Conservation (phyloP, 2,888 invertebrate genomes). For the Brassicogethes aeneus region DNA sequence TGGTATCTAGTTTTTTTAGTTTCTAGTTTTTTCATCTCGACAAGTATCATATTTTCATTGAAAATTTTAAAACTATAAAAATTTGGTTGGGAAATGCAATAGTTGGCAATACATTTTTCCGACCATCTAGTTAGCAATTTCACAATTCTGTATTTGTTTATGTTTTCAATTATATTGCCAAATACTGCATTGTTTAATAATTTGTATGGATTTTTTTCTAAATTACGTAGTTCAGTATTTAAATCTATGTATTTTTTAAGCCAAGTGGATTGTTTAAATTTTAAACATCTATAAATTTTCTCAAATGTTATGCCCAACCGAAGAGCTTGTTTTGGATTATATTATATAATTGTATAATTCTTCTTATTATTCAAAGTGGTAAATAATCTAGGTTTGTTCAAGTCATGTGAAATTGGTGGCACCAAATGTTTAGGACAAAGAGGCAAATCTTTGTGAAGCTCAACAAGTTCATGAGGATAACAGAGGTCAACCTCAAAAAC, state of each 20-base stretch:
- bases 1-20: too few relatives aligned
- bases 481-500: background rate
- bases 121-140: too few relatives aligned
- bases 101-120: too few relatives aligned
- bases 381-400: background rate
- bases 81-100: too few relatives aligned
- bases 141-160: too few relatives aligned
- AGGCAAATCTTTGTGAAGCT: background rate
- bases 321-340: conserved; percentile 4
- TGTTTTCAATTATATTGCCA: too few relatives aligned
- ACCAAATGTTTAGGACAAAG: background rate
- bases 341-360: conserved; percentile 1
- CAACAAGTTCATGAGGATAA: background rate
- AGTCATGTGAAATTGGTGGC: too few relatives aligned
- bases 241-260: conserved; percentile 4
- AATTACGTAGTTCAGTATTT: conserved; percentile 6
- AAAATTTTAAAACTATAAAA: too few relatives aligned
- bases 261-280: conserved; percentile 5
- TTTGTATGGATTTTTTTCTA: too few relatives aligned
- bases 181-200: too few relatives aligned
- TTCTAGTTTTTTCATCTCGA: too few relatives aligned
- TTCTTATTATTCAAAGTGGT: background rate
- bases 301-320: conserved; percentile 1
- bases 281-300: conserved; percentile 6
- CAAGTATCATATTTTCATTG: too few relatives aligned